These are phyloP conservation scores for Melanocharis versteri DNA, from an alignment of 2,113 vertebrate genomes.

Conservation along the genomic window DNA sequence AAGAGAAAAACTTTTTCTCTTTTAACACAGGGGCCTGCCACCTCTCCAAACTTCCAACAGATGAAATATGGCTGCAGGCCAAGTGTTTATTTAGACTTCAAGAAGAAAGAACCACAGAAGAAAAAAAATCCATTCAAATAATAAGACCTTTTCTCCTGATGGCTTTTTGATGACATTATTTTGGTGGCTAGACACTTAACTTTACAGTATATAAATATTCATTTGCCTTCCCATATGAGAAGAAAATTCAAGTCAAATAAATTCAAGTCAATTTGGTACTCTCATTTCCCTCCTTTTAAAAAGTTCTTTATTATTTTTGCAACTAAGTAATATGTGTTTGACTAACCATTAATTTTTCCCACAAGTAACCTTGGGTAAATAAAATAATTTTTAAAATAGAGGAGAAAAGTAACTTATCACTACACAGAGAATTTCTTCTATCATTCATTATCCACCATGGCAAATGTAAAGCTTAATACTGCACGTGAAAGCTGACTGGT, in stretches of 20 bases:
- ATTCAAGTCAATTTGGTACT: conserved; percentile 12
- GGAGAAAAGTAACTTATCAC: not conserved
- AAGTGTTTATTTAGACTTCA: conserved; percentile 47
- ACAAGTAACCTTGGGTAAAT: not conserved
- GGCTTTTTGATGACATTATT: conserved; percentile 22
- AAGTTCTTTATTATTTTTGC: conserved; percentile 3
- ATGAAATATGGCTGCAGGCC: not conserved
- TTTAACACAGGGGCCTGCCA: not conserved
- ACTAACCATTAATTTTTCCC: not conserved
- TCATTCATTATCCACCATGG: not conserved
- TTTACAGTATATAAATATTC: conserved; percentile 39
- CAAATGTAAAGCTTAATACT: not conserved
- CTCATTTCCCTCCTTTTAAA: not conserved
- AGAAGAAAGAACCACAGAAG: conserved; percentile 27
- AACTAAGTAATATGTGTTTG: not conserved
- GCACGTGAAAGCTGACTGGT: not conserved
- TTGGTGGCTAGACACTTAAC: conserved; percentile 28
- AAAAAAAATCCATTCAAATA: conserved; percentile 9
- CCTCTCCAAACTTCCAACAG: not conserved
- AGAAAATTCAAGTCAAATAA: conserved; percentile 55
- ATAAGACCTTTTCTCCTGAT: not conserved
- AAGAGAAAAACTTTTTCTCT: not conserved
- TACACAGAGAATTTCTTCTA: not conserved
- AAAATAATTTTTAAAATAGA: not conserved
- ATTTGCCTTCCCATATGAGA: conserved; percentile 4